Evolutionary conservation across 1,140 invertebrate genomes (phyloP).

Genomic region (Drosophila arawakana): DNA sequence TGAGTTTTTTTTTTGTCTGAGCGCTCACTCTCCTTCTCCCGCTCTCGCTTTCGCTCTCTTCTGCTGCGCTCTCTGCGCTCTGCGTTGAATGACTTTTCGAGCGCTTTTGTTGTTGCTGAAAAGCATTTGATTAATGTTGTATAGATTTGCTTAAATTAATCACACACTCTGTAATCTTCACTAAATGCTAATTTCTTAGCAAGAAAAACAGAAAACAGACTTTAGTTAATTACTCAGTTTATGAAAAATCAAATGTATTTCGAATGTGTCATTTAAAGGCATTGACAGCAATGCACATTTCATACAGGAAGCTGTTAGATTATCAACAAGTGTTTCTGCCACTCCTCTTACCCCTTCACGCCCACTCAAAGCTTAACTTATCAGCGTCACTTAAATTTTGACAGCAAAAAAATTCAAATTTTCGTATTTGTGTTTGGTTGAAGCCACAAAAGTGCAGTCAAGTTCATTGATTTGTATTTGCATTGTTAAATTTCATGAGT

Average conservation of each 20-base stretch:
- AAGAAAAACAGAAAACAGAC: slow-evolving; percentile 45
- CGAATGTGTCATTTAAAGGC: slow-evolving; percentile 61
- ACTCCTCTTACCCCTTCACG: not conserved
- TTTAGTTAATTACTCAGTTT: slow-evolving; percentile 62
- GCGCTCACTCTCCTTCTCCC: not conserved
- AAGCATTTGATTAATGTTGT: slow-evolving; percentile 72
- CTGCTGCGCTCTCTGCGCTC: slow-evolving; percentile 13
- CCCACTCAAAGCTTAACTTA: not conserved
- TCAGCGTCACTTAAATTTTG: slow-evolving; percentile 2
- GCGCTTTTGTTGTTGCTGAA: slow-evolving; percentile 43
- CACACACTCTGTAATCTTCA: slow-evolving; percentile 53
- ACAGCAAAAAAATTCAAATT: slow-evolving; percentile 3
- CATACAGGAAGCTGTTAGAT: slow-evolving; percentile 51
- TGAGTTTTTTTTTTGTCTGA: not conserved
- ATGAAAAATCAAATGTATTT: slow-evolving; percentile 48
- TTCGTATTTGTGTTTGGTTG: not conserved
- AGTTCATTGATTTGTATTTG: slow-evolving; percentile 25
- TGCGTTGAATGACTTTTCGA: slow-evolving; percentile 71
- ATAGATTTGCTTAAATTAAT: slow-evolving; percentile 71
- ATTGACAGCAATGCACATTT: slow-evolving; percentile 65
- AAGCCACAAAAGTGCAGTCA: slow-evolving; percentile 11
- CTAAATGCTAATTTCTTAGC: slow-evolving; percentile 32
- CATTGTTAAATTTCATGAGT: slow-evolving; percentile 12
- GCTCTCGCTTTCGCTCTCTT: slow-evolving; percentile 10
- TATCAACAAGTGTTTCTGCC: slow-evolving; percentile 11